These are phyloP conservation scores for Plecturocebus donacophilus DNA, from an alignment of 2,113 vertebrate genomes.

Conservation along the genomic window DNA sequence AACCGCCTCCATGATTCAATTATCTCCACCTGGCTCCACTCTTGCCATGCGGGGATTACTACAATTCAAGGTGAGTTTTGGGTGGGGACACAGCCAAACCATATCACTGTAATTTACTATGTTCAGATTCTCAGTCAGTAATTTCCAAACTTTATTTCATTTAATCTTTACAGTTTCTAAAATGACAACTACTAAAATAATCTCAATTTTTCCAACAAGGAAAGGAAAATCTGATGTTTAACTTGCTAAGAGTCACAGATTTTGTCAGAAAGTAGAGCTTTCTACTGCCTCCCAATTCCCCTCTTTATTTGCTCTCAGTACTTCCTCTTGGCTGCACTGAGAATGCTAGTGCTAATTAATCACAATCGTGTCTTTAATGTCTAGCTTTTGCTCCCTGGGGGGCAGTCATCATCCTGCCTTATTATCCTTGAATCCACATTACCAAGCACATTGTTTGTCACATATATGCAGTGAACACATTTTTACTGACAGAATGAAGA, in stretches of 20 bases:
- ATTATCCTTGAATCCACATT: background rate
- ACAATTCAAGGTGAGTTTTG: too few species aligned
- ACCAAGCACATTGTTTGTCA: background rate
- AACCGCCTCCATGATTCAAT: too few species aligned
- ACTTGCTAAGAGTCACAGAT: background rate
- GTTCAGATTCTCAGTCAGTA: background rate
- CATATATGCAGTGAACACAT: background rate
- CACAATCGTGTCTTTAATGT: background rate
- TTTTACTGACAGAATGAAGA: background rate
- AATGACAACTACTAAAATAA: background rate
- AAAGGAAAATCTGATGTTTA: background rate
- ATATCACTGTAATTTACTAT: background rate
- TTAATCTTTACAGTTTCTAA: background rate
- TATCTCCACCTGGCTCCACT: too few species aligned
- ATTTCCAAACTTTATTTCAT: background rate
- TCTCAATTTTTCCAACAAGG: background rate
- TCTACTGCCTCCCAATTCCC: background rate
- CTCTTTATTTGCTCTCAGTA: background rate
- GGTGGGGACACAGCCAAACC: too few species aligned
- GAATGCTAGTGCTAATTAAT: too few species aligned
- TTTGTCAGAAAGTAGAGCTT: background rate
- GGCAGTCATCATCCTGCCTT: background rate
- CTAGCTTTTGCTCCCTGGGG: background rate
- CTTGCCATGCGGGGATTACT: too few species aligned
- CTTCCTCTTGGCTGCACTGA: background rate